Base-by-base conservation (phyloP, 2,113 vertebrate species). In the Carettochelys insculpta region DNA sequence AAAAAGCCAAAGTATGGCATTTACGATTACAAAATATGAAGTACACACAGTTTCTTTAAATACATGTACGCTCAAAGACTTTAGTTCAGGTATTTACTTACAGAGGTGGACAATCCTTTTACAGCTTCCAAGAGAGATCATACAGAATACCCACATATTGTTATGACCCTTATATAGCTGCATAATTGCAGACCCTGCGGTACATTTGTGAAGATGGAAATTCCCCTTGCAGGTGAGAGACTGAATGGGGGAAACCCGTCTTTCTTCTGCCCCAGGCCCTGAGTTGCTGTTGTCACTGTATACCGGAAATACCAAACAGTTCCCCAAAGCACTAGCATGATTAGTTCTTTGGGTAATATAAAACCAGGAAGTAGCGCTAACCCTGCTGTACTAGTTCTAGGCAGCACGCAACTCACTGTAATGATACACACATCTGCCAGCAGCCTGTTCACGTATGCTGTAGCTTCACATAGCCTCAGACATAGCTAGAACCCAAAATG, bases 11-110 rank as follows among this genome's bases (percentile, higher is more conserved):
- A 93, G 82, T 51, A 76, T 43, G 53, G 19, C 20, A 17, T 31
- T 82, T 31, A 53, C 1, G 86, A 68, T 34, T 16, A 52, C 8
- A 83, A 93, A 94, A 90, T n/a, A 90, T 0, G 3, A 91, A 77
- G 38, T 29, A 41, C 14, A 58, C 4, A 1, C 31, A 89, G 25
- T 76, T 93, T 80, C 75, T 9, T 51, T 25, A 81, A 84, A 56
- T 5, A 88, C 81, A 20, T 27, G 71, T 34, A 45, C 41, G 11
- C 52, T n/a, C 51, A 43, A 71, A 87, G 24, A 75, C 80, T n/a
- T 68, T 91, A 87, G n/a, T n/a, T 53, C n/a, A 50, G 20, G 10
- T 53, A 61, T 80, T 88, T 96, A 97, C 96, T 97, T 93, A 96
- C 95, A 87, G 41, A 77, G 19, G 56, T 48, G 48, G 77, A 47